phyloP scores from a whole-genome alignment of 1,140 invertebrate species.

The Rhopalosiphum padi region DNA sequence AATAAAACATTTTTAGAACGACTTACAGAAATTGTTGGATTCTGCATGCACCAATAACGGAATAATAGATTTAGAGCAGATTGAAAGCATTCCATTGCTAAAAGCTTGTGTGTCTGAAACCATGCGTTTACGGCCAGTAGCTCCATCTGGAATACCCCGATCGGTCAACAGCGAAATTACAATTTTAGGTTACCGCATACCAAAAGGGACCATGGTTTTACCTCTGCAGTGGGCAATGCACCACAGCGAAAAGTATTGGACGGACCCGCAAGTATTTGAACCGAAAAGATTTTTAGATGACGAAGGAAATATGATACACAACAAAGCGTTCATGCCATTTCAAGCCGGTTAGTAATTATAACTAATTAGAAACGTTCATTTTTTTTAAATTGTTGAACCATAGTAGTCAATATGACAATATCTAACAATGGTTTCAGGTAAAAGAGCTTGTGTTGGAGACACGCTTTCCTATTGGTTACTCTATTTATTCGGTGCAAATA shows the following conservation, averaged over 20 bases:
- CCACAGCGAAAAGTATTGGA: constrained; percentile 76
- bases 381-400: neutral
- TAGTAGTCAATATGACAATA: neutral
- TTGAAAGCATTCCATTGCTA: constrained; percentile 66
- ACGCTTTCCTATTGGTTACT: constrained; percentile 80
- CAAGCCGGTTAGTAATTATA: constrained; percentile 71
- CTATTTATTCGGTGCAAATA: constrained; percentile 70
- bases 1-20: constrained; percentile 65
- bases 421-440: constrained; percentile 69
- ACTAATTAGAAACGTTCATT: neutral
- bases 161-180: constrained; percentile 72
- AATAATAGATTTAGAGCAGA: constrained; percentile 65
- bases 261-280: constrained; percentile 74
- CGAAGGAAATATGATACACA: constrained; percentile 71
- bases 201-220: constrained; percentile 72
- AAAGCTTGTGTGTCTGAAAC: constrained; percentile 76
- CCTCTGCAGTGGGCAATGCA: constrained; percentile 86
- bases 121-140: constrained; percentile 78
- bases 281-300: constrained; percentile 77
- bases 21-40: constrained; percentile 67
- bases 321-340: constrained; percentile 82
- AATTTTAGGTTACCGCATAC: constrained; percentile 70
- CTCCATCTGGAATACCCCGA: constrained; percentile 84
- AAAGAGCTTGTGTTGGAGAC: constrained; percentile 85
- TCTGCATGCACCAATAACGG: constrained; percentile 62